Conservation (phyloP, 1,140 invertebrate genomes). For the Gerris buenoi region DNA sequence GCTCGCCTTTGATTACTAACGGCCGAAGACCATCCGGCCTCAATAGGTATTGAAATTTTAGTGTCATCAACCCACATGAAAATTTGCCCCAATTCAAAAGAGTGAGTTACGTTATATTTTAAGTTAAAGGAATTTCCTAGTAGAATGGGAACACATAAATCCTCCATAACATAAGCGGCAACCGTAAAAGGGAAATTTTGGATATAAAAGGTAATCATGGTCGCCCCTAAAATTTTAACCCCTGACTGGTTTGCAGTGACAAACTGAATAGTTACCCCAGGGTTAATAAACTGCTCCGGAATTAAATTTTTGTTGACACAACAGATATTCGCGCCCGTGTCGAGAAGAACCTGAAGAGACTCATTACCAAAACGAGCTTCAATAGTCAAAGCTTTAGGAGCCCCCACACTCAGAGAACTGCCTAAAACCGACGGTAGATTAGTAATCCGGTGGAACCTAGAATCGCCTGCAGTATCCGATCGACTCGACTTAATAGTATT, state of each 20-base stretch:
- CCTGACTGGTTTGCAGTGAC: not conserved
- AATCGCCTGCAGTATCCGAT: not conserved
- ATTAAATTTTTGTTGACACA: not conserved
- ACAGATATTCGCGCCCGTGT: not conserved
- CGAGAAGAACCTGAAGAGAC: not conserved
- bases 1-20: not conserved
- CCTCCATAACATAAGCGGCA: not conserved
- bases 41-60: not conserved
- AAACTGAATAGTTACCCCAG: not conserved
- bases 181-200: not conserved
- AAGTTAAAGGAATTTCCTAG: not conserved
- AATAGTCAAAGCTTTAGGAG: not conserved
- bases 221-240: not conserved
- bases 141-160: not conserved
- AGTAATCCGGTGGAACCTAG: not conserved
- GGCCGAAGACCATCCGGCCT: not conserved
- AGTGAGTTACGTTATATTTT: not conserved
- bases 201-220: not conserved
- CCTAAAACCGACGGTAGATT: not conserved
- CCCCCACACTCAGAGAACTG: not conserved
- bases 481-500: not conserved
- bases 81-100: not conserved
- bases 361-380: not conserved
- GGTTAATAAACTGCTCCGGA: not conserved
- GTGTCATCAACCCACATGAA: not conserved